A percentile compares a stretch with the other conserved stretches of the same genome.
Conservation (phyloP, 2,888 invertebrate genomes). For the Cephus spinipes region DNA sequence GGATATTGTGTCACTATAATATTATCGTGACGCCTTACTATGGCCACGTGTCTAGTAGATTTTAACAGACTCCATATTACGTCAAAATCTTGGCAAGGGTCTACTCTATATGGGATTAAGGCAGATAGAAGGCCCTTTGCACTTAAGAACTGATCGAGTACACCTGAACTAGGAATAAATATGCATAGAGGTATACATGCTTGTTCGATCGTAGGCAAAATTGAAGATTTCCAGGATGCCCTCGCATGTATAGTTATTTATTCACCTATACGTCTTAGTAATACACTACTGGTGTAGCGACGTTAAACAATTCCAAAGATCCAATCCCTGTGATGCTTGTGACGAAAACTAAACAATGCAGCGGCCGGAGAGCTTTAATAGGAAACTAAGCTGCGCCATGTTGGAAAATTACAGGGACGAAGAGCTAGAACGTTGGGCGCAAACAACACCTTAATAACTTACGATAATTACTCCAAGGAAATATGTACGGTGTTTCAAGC, state of each 20-base stretch:
- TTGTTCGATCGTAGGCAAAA: background rate
- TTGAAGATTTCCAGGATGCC: background rate
- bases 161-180: background rate
- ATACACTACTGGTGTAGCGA: background rate
- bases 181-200: background rate
- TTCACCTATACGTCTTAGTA: background rate
- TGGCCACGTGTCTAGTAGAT: background rate
- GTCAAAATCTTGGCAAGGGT: background rate
- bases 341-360: constrained; percentile 1
- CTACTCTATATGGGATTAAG: background rate
- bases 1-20: background rate
- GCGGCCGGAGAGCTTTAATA: constrained; percentile 28
- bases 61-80: background rate
- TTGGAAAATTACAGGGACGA: background rate
- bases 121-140: background rate
- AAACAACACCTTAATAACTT: background rate
- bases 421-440: background rate
- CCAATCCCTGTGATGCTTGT: background rate
- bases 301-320: background rate
- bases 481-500: background rate
- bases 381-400: constrained; percentile 37
- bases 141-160: background rate
- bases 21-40: background rate
- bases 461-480: background rate
- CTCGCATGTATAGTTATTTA: background rate